Percentiles rank a stretch among this genome's conserved stretches.
phyloP scores from a whole-genome alignment of 2,888 invertebrate species.

The Dascillus cervinus region DNA sequence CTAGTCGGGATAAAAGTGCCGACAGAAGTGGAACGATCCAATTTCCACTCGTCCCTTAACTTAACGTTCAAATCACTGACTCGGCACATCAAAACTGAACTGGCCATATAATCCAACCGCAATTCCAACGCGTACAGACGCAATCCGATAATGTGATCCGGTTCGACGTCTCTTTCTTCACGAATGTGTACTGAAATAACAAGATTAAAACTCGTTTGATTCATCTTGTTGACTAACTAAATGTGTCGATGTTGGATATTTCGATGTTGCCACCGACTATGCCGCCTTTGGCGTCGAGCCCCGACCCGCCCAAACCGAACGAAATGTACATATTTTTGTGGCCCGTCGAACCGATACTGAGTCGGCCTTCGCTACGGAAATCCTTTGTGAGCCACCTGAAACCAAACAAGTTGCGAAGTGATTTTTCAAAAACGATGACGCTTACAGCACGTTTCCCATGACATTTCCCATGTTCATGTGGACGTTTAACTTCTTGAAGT shows the following conservation, averaged over 20 bases:
- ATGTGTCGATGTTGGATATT: constrained; percentile 80
- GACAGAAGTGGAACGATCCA: constrained; percentile 44
- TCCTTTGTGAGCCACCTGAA: constrained; percentile 84
- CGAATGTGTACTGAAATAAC: constrained; percentile 65
- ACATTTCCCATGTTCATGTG: constrained; percentile 99
- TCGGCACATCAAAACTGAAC: constrained; percentile 86
- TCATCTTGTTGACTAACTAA: constrained; percentile 43
- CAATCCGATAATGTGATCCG: constrained; percentile 78
- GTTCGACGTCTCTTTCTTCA: constrained; percentile 85
- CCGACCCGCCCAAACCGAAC: constrained; percentile 80
- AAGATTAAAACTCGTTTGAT: constrained; percentile 4
- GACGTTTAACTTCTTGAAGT: constrained; percentile 92
- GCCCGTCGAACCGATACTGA: constrained; percentile 90
- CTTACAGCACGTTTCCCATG: constrained; percentile 92
- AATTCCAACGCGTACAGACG: constrained; percentile 80
- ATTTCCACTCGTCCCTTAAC: constrained; percentile 83
- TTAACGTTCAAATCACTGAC: constrained; percentile 76
- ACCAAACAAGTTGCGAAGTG: constrained; percentile 7
- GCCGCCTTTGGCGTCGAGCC: constrained; percentile 92
- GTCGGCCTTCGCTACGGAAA: constrained; percentile 82
- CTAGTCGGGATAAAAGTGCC: constrained; percentile 56
- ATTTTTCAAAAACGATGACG: constrained; percentile 14
- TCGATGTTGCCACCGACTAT: constrained; percentile 96
- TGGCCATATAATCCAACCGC: constrained; percentile 96
- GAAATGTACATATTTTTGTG: constrained; percentile 89